A percentile compares a stretch with the other conserved stretches of the same genome.
Evolutionary conservation across 2,888 invertebrate genomes (phyloP).

Genomic region (Sinopyrophorus schimmeli): DNA sequence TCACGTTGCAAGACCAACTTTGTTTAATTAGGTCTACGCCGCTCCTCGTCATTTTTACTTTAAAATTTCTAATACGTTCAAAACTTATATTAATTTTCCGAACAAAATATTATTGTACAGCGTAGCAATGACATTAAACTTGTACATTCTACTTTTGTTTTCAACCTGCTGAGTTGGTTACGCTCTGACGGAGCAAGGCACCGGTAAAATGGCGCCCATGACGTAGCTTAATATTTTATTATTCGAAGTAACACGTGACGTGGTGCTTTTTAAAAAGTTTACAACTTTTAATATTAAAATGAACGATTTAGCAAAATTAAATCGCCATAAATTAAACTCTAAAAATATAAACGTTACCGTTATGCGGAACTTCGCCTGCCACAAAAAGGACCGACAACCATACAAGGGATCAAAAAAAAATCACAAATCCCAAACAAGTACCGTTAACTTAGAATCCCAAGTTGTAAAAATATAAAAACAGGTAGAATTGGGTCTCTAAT

Average conservation of each 20-base stretch:
- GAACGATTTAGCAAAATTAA: no score
- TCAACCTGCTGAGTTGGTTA: constrained; percentile 42
- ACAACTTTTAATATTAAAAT: background rate
- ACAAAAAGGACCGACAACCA: constrained; percentile 7
- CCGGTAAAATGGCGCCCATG: constrained; percentile 35
- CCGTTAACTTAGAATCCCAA: constrained; percentile 21
- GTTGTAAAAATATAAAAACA: constrained; percentile 25
- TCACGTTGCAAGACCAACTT: no score
- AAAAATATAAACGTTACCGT: constrained; percentile 17
- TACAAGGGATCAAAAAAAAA: constrained; percentile 15
- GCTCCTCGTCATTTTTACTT: no score
- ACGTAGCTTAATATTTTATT: constrained; percentile 17
- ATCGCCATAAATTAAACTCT: no score
- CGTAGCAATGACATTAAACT: constrained; percentile 45
- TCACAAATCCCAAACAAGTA: constrained; percentile 6
- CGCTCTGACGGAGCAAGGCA: constrained; percentile 45
- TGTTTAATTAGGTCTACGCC: no score
- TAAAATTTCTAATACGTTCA: no score
- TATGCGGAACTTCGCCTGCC: constrained; percentile 14
- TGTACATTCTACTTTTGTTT: constrained; percentile 43
- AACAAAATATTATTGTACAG: no score
- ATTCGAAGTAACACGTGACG: background rate
- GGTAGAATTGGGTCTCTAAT: constrained; percentile 16
- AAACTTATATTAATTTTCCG: background rate
- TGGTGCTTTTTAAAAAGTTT: background rate